Evolutionary conservation across 2,113 vertebrate species (phyloP), one percentile per base, ranked within the genome.

Genomic region (Patagioenas fasciata): DNA sequence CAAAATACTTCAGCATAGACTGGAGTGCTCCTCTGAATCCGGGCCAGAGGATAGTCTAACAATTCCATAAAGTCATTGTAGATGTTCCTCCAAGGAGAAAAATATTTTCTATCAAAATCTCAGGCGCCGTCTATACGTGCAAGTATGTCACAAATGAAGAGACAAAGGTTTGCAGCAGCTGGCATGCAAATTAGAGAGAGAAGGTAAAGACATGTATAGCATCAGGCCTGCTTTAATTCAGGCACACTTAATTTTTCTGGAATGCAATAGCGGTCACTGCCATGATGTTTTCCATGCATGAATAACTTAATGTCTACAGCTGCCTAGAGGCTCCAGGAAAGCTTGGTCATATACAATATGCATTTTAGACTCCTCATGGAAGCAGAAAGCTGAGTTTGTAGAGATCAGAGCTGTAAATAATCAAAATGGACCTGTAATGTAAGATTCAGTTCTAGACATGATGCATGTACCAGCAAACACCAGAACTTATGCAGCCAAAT

Each of bases 181-280:
- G 62, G 85, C 40, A 26, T n/a, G 60, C 32, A 78, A 89, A 79
- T 40, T 81, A 66, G n/a, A 87, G 28, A 31, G 81, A 36, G 85
- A 79, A 92, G 86, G 44, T 54, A 87, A 36, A 71, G 38, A 48
- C 13, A 67, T 11, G 19, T 0, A 25, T 4, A 69, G 54, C 23
- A 3, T 50, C 42, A 40, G 26, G 64, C 11, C 74, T 51, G 67
- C 85, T 84, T 83, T 88, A 82, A 95, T 85, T 93, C 88, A 66
- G 20, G 51, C 79, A 90, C 81, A 89, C 15, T 95, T 95, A 81
- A 72, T 73, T 96, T 89, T 93, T 74, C 86, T 84, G 89, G 94
- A 96, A 97, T 87, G 85, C 85, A 93, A 42, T 64, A 91, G 61
- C 7, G 17, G 51, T 93, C 86, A 71, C 83, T 89, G 74, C 83